Percentiles rank a stretch among this genome's conserved stretches.
phyloP scores from a whole-genome alignment of 2,888 invertebrate species.

The Colostygia pectinataria region DNA sequence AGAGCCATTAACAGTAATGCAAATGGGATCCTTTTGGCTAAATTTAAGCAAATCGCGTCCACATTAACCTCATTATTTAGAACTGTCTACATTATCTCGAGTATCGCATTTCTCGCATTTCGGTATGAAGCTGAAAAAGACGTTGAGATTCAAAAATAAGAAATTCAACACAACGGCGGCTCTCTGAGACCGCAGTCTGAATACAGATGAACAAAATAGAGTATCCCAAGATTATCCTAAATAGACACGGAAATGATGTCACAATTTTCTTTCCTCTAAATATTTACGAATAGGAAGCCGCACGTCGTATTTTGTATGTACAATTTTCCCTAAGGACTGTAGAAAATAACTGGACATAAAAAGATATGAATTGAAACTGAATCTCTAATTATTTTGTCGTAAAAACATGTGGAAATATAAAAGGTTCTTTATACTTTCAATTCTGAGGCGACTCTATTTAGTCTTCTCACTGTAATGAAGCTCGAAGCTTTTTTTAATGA shows the following conservation, averaged over 20 bases:
- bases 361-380: background rate
- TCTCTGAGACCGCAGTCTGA: slow-evolving; percentile 46
- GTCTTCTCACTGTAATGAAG: slow-evolving; percentile 35
- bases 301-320: slow-evolving; percentile 3
- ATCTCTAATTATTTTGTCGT: background rate
- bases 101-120: slow-evolving; percentile 27
- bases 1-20: slow-evolving; percentile 47
- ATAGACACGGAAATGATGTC: slow-evolving; percentile 55
- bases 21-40: slow-evolving; percentile 45
- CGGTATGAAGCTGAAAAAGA: slow-evolving; percentile 41
- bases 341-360: background rate
- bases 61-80: slow-evolving; percentile 34
- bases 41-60: slow-evolving; percentile 39
- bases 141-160: slow-evolving; percentile 55
- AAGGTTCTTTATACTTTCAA: slow-evolving; percentile 33
- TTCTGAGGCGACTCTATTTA: slow-evolving; percentile 26
- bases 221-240: slow-evolving; percentile 54
- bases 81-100: slow-evolving; percentile 18
- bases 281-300: slow-evolving; percentile 30
- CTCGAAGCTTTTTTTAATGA: background rate
- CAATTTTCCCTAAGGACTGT: slow-evolving; percentile 2
- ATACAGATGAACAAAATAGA: slow-evolving; percentile 66
- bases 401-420: slow-evolving; percentile 40
- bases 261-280: slow-evolving; percentile 42
- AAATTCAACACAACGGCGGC: slow-evolving; percentile 58